Evolutionary conservation across 1,140 invertebrate genomes (phyloP).

Genomic region (Lethocerus indicus): DNA sequence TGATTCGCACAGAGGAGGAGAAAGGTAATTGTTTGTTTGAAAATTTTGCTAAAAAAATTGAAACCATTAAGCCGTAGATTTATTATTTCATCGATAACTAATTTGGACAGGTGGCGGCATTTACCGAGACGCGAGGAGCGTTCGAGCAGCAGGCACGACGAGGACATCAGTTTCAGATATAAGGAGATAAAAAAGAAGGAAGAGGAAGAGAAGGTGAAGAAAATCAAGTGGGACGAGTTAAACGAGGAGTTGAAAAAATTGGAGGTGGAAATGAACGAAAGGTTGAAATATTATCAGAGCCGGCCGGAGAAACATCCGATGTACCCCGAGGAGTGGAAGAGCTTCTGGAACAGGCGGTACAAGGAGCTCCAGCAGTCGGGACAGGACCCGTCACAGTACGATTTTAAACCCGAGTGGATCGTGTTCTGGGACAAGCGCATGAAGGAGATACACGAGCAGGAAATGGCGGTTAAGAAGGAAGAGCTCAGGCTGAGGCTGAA

Average conservation of each 20-base stretch:
- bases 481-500: constrained; percentile 33
- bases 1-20: no score
- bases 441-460: constrained; percentile 52
- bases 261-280: constrained; percentile 32
- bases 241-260: constrained; percentile 24
- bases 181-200: not conserved
- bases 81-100: no score
- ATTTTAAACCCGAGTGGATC: constrained; percentile 78
- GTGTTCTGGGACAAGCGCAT: constrained; percentile 62
- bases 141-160: not conserved
- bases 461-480: constrained; percentile 36
- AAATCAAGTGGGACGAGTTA: constrained; percentile 17
- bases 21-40: no score
- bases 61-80: no score
- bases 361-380: constrained; percentile 40
- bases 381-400: constrained; percentile 55
- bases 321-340: constrained; percentile 75
- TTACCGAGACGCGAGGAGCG: not conserved
- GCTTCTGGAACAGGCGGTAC: constrained; percentile 63
- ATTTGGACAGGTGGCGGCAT: no score
- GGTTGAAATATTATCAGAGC: constrained; percentile 53
- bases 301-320: constrained; percentile 72
- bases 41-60: no score
- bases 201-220: not conserved
- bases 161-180: not conserved